Evolutionary conservation across 2,797 vertebrate genomes (phyloP).

Genomic region (Bryconaethiops microstoma): DNA sequence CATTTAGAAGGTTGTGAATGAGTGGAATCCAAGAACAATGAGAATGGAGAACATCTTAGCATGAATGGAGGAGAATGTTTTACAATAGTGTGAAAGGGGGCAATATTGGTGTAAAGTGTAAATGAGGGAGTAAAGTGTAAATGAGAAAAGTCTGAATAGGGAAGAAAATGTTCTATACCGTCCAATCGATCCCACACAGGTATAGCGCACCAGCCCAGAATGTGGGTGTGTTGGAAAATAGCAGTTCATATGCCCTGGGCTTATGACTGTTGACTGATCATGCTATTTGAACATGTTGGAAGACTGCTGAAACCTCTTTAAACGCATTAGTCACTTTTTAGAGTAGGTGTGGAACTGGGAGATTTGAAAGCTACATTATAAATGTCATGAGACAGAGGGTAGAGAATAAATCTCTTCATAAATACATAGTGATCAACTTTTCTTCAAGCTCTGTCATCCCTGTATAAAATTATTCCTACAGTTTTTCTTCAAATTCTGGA

Average conservation of each 20-base stretch:
- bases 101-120: neutral
- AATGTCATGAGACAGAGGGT: neutral
- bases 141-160: neutral
- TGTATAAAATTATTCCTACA: neutral
- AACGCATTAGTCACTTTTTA: neutral
- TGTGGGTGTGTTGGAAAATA: neutral
- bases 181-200: neutral
- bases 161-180: neutral
- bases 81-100: neutral
- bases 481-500: neutral
- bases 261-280: neutral
- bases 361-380: too few species aligned
- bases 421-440: neutral
- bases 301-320: neutral
- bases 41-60: too few species aligned
- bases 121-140: neutral
- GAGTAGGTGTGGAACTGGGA: too few species aligned
- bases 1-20: neutral
- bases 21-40: neutral
- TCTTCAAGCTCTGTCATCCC: neutral
- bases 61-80: neutral
- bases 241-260: neutral
- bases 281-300: neutral
- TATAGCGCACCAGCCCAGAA: neutral
- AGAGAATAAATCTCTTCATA: neutral